A percentile compares a stretch with the other conserved stretches of the same genome.
Evolutionary conservation across 2,113 vertebrate species (phyloP).

Genomic region (Anguilla rostrata): DNA sequence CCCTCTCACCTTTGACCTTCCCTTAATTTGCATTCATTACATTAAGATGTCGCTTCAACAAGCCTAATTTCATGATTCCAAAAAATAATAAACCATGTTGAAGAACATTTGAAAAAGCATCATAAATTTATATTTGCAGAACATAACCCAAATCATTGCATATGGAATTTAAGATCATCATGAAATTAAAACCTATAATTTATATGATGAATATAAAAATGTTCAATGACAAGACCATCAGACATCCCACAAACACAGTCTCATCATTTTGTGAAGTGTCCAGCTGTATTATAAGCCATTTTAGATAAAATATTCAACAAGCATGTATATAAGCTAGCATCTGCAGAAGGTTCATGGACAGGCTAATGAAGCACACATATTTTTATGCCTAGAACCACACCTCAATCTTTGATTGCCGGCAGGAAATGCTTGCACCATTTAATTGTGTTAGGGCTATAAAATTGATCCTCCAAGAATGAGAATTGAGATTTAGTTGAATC

Average conservation of each 20-base stretch:
- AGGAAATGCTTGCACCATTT: neutral
- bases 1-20: neutral
- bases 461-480: neutral
- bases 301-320: too few species aligned
- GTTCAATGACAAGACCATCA: too few species aligned
- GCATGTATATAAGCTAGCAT: too few species aligned
- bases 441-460: neutral
- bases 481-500: neutral
- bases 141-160: too few species aligned
- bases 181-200: too few species aligned
- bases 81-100: neutral
- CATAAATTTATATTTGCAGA: too few species aligned
- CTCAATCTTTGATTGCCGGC: neutral
- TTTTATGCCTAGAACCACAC: neutral
- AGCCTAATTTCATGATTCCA: neutral
- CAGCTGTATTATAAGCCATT: too few species aligned
- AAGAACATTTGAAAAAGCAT: neutral
- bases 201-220: too few species aligned
- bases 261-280: too few species aligned
- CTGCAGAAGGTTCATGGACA: too few species aligned
- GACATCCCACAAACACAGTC: too few species aligned
- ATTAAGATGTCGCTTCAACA: neutral
- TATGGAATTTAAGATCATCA: too few species aligned
- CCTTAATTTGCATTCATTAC: neutral
- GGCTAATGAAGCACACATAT: neutral